phyloP scores from a whole-genome alignment of 1,140 invertebrate genomes.

The Hypothenemus hampei region DNA sequence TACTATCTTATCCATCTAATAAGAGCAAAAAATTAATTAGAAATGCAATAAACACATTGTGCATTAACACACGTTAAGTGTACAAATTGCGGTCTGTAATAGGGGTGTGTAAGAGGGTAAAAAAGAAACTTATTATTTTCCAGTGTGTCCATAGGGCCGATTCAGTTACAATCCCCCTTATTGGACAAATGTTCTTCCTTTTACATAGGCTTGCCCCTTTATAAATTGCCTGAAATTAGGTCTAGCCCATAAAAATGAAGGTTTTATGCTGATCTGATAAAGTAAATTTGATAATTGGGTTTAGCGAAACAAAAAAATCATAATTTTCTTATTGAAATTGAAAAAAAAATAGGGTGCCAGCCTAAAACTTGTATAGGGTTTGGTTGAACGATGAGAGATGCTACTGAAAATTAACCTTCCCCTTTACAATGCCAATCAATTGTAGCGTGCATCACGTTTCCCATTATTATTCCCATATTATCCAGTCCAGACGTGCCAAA shows the following conservation, averaged over 20 bases:
- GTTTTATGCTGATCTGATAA: not conserved
- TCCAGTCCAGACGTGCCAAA: not conserved
- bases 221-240: too few species aligned
- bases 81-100: slow-evolving; percentile 6
- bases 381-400: not conserved
- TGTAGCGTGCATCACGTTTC: not conserved
- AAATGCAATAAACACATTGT: not conserved
- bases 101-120: not conserved
- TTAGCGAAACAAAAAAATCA: not conserved
- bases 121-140: not conserved
- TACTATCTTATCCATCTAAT: too few species aligned
- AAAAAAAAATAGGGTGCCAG: not conserved
- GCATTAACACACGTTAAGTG: slow-evolving; percentile 11
- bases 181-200: not conserved
- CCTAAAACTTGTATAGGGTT: not conserved
- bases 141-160: not conserved
- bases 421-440: slow-evolving; percentile 19
- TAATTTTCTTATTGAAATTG: not conserved
- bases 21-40: slow-evolving; percentile 9
- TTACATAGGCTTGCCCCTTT: too few species aligned
- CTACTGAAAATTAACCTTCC: slow-evolving; percentile 15
- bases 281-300: not conserved
- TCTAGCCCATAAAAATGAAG: too few species aligned
- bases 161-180: not conserved
- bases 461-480: slow-evolving; percentile 8